phyloP scores from a whole-genome alignment of 2,888 invertebrate genomes.

The Zhuqinia jingwanae region DNA sequence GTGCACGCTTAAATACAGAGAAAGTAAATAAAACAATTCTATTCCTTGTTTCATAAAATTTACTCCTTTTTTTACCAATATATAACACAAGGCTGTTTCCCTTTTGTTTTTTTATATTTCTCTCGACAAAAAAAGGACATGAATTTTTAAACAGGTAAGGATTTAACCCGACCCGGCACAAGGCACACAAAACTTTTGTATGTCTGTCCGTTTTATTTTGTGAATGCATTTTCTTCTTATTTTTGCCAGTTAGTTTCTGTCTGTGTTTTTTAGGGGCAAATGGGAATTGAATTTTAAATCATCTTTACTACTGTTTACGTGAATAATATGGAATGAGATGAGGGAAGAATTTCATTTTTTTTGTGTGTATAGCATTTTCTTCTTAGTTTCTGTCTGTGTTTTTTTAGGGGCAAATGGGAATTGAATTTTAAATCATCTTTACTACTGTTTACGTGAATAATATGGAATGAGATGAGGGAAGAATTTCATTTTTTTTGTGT shows the following conservation, averaged over 20 bases:
- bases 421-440: constrained; percentile 56
- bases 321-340: neutral
- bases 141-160: constrained; percentile 53
- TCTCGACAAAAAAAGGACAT: constrained; percentile 16
- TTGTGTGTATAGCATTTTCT: constrained; percentile 32
- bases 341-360: no score
- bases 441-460: neutral
- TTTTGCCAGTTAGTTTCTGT: constrained; percentile 7
- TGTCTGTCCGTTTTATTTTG: neutral
- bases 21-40: neutral
- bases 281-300: constrained; percentile 64
- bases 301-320: constrained; percentile 4
- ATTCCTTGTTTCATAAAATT: neutral
- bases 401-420: constrained; percentile 51
- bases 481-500: neutral
- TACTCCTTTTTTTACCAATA: no score
- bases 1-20: no score
- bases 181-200: constrained; percentile 11
- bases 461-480: no score
- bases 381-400: constrained; percentile 22
- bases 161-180: constrained; percentile 52
- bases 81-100: neutral
- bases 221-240: constrained; percentile 45
- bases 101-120: constrained; percentile 5
- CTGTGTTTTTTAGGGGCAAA: constrained; percentile 26